A percentile compares a stretch with the other conserved stretches of the same genome.
Conservation (phyloP, 2,888 invertebrate species). For the Brachynemurus nebulosus region DNA sequence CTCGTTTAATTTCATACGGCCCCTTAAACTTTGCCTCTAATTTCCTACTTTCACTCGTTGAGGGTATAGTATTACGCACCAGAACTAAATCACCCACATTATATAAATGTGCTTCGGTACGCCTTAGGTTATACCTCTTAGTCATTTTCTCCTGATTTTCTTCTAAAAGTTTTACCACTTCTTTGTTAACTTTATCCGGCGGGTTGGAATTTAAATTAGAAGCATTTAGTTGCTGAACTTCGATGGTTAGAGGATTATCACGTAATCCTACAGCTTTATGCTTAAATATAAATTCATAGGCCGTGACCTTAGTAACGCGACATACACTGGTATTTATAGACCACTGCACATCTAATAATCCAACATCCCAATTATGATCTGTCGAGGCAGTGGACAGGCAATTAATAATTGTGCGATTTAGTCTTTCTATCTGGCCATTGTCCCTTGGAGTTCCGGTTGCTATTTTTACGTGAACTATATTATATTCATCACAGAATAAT, state of each 20-base stretch:
- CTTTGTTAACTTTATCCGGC: too few species aligned
- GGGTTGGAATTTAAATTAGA: too few species aligned
- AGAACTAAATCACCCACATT: constrained; percentile 11
- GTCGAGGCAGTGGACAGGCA: constrained; percentile 10
- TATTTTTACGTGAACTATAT: constrained; percentile 19
- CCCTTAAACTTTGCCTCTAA: constrained; percentile 18
- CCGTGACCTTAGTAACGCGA: constrained; percentile 15
- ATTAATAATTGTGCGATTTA: constrained; percentile 18
- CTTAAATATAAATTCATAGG: too few species aligned
- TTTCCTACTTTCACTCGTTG: constrained; percentile 17
- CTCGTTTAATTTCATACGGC: constrained; percentile 12
- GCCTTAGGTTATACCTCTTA: background rate
- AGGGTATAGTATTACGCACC: constrained; percentile 10
- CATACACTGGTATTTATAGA: constrained; percentile 15
- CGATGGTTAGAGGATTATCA: background rate
- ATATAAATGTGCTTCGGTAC: background rate
- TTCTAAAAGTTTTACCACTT: background rate
- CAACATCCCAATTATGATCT: constrained; percentile 16
- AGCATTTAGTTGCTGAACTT: background rate
- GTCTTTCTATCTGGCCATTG: constrained; percentile 19
- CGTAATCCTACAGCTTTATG: too few species aligned
- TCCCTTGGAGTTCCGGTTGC: constrained; percentile 18
- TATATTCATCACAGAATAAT: constrained; percentile 15
- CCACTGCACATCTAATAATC: constrained; percentile 15
- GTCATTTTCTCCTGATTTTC: background rate